These are phyloP conservation scores for Buteo buteo DNA, from an alignment of 2,113 vertebrate genomes.

Conservation along the genomic window DNA sequence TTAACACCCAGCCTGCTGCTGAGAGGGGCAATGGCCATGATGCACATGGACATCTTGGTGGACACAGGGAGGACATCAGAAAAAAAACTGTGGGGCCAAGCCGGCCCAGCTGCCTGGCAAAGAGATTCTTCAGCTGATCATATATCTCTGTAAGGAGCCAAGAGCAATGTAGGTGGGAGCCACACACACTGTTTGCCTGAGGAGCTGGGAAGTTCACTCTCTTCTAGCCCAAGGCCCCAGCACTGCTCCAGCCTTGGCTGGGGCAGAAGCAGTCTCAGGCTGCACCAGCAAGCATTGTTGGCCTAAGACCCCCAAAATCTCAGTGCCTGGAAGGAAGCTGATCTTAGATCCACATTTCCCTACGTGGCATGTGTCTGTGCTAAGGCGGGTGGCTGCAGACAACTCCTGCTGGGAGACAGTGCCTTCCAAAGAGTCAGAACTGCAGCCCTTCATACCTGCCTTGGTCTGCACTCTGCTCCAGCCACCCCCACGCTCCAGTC, in stretches of 20 bases:
- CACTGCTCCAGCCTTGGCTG: background rate
- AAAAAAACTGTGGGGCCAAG: background rate
- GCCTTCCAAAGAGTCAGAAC: background rate
- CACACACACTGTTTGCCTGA: background rate
- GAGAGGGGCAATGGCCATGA: background rate
- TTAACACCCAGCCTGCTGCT: background rate
- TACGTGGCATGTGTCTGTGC: background rate
- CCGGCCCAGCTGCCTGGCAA: background rate
- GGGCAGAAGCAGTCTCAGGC: background rate
- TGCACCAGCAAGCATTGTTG: background rate
- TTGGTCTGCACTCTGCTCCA: background rate
- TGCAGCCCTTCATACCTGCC: background rate
- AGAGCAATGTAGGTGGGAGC: background rate
- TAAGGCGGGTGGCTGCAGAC: background rate
- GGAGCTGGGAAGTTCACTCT: background rate
- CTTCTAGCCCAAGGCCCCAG: background rate
- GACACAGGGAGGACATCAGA: background rate
- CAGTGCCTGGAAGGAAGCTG: background rate
- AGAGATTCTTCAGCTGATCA: background rate
- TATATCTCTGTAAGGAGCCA: background rate
- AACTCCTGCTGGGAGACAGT: accelerated
- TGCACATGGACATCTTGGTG: background rate
- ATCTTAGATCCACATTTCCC: background rate
- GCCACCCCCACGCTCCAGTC: accelerated
- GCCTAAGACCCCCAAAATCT: background rate